Conservation (phyloP, 1,140 invertebrate genomes). For the Parasteatoda tepidariorum region DNA sequence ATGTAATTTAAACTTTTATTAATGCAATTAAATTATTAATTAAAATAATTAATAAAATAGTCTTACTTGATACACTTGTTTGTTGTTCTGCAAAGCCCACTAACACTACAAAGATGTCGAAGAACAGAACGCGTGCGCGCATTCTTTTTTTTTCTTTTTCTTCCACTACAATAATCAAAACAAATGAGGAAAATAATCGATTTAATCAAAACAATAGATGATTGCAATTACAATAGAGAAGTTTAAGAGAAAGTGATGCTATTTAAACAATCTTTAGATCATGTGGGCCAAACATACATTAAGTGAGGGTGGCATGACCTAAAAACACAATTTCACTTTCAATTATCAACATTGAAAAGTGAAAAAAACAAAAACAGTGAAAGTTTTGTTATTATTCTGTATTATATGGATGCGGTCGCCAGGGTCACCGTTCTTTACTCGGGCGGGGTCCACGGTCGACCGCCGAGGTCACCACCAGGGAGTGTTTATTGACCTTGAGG, state of each 20-base stretch:
- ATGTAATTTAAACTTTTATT: no score
- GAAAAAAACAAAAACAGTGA: background rate
- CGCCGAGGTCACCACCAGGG: slow-evolving; percentile 32
- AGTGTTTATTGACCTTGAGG: slow-evolving; percentile 14
- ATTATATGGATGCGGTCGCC: background rate
- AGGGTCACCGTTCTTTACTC: slow-evolving; percentile 40
- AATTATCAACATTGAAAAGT: background rate
- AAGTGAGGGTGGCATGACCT: slow-evolving; percentile 20
- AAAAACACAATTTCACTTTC: slow-evolving; percentile 16
- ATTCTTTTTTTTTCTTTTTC: slow-evolving; percentile 1
- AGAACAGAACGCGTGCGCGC: background rate
- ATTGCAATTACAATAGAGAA: background rate
- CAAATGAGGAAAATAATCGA: background rate
- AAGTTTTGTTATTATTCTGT: background rate
- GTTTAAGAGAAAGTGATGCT: slow-evolving; percentile 37
- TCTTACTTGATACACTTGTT: slow-evolving; percentile 14
- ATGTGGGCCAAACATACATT: slow-evolving; percentile 10
- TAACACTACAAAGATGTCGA: background rate
- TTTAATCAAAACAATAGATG: background rate
- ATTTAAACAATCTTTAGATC: slow-evolving; percentile 23
- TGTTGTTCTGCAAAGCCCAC: background rate
- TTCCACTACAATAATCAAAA: background rate
- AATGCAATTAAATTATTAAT: no score
- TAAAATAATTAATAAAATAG: no score
- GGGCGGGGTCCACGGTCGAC: background rate